phyloP scores from a whole-genome alignment of 2,888 invertebrate genomes.

The Cephus runcator region DNA sequence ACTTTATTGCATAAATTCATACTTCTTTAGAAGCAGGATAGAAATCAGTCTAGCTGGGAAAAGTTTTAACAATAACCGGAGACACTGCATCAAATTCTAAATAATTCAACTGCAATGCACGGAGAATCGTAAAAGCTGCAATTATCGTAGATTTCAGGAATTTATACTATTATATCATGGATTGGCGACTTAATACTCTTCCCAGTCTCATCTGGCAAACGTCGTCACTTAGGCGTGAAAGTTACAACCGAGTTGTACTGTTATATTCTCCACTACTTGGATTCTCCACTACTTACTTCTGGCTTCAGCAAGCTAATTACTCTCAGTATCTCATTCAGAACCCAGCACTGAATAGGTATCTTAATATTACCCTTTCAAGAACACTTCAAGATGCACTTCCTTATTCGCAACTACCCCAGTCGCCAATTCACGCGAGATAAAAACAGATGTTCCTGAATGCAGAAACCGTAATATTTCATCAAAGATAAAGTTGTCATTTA shows the following conservation, averaged over 20 bases:
- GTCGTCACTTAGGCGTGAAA: background rate
- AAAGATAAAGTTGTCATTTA: background rate
- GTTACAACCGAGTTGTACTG: background rate
- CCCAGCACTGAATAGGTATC: slow-evolving; percentile 7
- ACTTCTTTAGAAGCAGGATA: background rate
- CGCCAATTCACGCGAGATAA: background rate
- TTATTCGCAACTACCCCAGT: background rate
- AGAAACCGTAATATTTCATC: background rate
- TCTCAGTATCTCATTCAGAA: slow-evolving; percentile 9
- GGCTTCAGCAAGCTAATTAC: slow-evolving; percentile 16
- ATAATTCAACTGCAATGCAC: background rate
- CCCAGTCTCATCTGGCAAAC: background rate
- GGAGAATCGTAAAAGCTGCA: background rate
- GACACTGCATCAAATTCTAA: background rate
- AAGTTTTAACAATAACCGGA: background rate
- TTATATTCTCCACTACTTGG: background rate
- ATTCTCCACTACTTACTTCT: background rate
- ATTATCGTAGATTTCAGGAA: background rate
- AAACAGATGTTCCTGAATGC: background rate
- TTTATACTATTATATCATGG: background rate
- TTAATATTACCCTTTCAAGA: slow-evolving; percentile 8
- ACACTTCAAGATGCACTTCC: slow-evolving; percentile 5
- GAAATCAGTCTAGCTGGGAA: background rate
- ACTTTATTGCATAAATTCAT: background rate
- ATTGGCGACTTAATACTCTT: background rate